phyloP scores from a whole-genome alignment of 1,140 invertebrate species.

The Diorhabda elongata region DNA sequence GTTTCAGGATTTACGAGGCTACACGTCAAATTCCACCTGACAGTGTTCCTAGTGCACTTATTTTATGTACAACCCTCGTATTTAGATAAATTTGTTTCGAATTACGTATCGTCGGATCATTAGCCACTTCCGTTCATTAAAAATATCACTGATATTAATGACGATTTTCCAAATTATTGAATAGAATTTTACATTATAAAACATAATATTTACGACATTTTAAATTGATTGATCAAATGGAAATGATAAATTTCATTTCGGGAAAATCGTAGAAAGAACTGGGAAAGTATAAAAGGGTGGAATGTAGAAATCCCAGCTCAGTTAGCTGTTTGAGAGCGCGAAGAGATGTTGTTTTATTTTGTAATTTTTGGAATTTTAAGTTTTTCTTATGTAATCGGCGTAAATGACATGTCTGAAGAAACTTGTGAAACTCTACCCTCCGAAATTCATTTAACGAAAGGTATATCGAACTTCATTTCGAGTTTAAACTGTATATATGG shows the following conservation, averaged over 20 bases:
- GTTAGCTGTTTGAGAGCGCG: constrained; percentile 1
- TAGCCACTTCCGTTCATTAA: constrained; percentile 13
- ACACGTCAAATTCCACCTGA: too few species aligned
- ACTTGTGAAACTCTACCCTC: constrained; percentile 75
- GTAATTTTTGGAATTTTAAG: constrained; percentile 22
- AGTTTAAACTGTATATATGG: not conserved
- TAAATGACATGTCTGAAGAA: constrained; percentile 49
- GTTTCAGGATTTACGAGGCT: too few species aligned
- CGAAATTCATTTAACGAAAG: constrained; percentile 75
- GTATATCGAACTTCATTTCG: constrained; percentile 41
- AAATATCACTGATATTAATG: not conserved
- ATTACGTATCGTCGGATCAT: not conserved
- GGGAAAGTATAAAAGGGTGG: constrained; percentile 14
- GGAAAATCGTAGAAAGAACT: not conserved
- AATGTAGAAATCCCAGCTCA: not conserved
- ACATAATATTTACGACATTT: too few species aligned
- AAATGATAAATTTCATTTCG: too few species aligned
- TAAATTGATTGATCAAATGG: too few species aligned
- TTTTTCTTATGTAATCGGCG: constrained; percentile 27
- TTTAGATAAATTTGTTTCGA: too few species aligned
- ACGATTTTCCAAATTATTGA: too few species aligned
- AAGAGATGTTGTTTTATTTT: constrained; percentile 24
- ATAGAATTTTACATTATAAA: too few species aligned
- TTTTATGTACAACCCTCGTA: too few species aligned
- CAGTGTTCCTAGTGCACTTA: too few species aligned